phyloP scores from a whole-genome alignment of 2,888 invertebrate species.

The Lydus trimaculatus region DNA sequence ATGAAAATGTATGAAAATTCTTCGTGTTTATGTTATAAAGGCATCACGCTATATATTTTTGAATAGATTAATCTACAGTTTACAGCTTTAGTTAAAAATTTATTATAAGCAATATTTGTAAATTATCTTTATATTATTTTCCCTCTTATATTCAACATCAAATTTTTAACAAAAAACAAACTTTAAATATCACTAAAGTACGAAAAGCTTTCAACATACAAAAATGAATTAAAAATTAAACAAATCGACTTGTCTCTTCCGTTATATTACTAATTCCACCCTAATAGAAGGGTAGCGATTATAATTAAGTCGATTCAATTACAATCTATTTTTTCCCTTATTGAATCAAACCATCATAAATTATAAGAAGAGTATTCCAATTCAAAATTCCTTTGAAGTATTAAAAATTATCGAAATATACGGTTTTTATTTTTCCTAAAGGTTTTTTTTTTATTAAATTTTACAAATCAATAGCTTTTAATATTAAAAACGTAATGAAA shows the following conservation, averaged over 20 bases:
- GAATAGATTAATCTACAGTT: slow-evolving; percentile 8
- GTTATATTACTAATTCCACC: background rate
- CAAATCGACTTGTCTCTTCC: no score
- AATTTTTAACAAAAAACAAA: background rate
- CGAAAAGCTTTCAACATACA: no score
- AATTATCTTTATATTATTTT: background rate
- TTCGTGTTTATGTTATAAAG: background rate
- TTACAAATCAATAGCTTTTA: background rate
- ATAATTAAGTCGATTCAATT: background rate
- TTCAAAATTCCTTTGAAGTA: no score
- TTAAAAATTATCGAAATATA: no score
- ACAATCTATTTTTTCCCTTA: background rate
- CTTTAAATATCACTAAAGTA: background rate
- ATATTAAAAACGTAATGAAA: background rate
- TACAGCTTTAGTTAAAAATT: slow-evolving; percentile 9
- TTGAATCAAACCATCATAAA: background rate
- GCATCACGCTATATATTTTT: slow-evolving; percentile 6
- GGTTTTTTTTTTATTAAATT: no score
- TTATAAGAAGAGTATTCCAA: background rate
- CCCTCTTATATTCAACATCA: background rate
- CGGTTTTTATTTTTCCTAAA: no score
- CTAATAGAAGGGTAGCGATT: background rate
- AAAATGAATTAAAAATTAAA: no score
- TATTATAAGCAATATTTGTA: slow-evolving; percentile 7
- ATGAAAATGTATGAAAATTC: slow-evolving; percentile 6